phyloP scores from a whole-genome alignment of 1,140 invertebrate species.

The Heliothis virescens region DNA sequence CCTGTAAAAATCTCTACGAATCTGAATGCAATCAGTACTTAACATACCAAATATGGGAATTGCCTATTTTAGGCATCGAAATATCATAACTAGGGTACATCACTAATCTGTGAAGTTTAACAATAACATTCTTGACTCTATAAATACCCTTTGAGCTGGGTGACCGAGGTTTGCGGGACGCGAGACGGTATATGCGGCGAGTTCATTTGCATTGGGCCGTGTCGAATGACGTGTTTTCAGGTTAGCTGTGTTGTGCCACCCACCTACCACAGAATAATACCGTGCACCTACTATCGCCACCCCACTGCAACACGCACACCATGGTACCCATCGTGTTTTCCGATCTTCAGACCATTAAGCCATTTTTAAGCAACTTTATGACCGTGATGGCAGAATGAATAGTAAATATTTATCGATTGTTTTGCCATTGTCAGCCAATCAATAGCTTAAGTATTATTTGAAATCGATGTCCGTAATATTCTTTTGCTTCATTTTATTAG shows the following conservation, averaged over 20 bases:
- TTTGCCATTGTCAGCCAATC: not conserved
- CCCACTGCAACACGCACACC: constrained; percentile 5
- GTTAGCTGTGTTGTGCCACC: not conserved
- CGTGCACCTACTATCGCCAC: constrained; percentile 12
- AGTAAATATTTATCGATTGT: constrained; percentile 7
- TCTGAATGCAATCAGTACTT: too few species aligned
- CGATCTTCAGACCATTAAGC: not conserved
- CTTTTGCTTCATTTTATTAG: too few species aligned
- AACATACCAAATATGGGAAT: not conserved
- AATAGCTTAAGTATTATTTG: too few species aligned
- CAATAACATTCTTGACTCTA: constrained; percentile 77
- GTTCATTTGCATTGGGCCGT: constrained; percentile 80
- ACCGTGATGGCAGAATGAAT: not conserved
- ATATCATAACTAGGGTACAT: constrained; percentile 8
- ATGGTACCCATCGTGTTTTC: not conserved
- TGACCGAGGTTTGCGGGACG: constrained; percentile 59
- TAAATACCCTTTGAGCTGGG: constrained; percentile 73
- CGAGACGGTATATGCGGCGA: constrained; percentile 58
- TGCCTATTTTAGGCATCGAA: not conserved
- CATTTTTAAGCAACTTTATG: constrained; percentile 9
- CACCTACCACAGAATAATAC: constrained; percentile 5
- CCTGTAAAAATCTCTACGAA: too few species aligned
- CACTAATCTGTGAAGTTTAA: constrained; percentile 63
- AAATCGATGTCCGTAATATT: too few species aligned
- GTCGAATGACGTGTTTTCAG: constrained; percentile 55